Percentiles rank a stretch among this genome's conserved stretches.
phyloP scores from a whole-genome alignment of 1,140 invertebrate species.

The Lysiphlebus fabarum region DNA sequence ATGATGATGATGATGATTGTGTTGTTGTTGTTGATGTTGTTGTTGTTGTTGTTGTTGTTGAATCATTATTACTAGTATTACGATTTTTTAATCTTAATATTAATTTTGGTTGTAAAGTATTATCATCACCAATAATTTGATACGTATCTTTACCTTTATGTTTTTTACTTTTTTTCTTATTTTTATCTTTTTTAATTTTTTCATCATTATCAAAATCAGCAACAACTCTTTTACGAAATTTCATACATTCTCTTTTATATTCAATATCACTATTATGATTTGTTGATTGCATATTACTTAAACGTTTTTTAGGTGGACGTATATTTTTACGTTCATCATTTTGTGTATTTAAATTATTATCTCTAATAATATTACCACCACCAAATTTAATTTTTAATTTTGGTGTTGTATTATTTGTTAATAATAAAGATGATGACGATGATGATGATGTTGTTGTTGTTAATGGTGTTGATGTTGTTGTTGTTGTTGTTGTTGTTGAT shows the following conservation, averaged over 20 bases:
- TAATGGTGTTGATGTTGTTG: conserved; percentile 41
- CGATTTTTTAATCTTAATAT: conserved; percentile 63
- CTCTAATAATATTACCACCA: conserved; percentile 63
- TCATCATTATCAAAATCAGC: conserved; percentile 73
- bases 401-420: conserved; percentile 56
- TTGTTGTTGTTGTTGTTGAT: too few relatives aligned
- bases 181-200: conserved; percentile 63
- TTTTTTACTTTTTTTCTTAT: conserved; percentile 62
- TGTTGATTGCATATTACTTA: conserved; percentile 61
- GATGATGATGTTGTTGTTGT: conserved; percentile 21
- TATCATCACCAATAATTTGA: conserved; percentile 61
- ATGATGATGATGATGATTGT: too few relatives aligned
- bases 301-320: conserved; percentile 76
- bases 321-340: conserved; percentile 59
- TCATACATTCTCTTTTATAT: conserved; percentile 80
- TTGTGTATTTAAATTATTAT: conserved; percentile 46
- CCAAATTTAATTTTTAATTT: conserved; percentile 75
- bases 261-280: conserved; percentile 67
- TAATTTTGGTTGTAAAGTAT: conserved; percentile 64
- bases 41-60: too few relatives aligned
- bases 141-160: conserved; percentile 62
- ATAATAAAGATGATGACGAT: conserved; percentile 35
- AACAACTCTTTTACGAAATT: conserved; percentile 78
- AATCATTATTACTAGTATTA: conserved; percentile 24
- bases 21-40: too few relatives aligned